phyloP scores from a whole-genome alignment of 1,140 invertebrate species.

The Magallana angulata region DNA sequence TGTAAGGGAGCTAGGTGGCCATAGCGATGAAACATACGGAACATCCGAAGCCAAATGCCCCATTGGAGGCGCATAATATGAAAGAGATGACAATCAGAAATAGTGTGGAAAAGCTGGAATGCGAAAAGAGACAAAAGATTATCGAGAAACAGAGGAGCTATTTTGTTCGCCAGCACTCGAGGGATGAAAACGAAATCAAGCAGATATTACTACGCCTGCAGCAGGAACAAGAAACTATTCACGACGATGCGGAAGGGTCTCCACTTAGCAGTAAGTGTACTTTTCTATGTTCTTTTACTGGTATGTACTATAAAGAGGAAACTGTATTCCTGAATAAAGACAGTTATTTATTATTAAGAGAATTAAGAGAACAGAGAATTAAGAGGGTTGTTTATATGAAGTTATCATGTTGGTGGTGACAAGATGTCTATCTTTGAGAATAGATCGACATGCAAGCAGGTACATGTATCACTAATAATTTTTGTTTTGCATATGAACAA shows the following conservation, averaged over 20 bases:
- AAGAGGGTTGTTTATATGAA: too few species aligned
- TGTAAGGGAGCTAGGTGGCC: not conserved
- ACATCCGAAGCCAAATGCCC: not conserved
- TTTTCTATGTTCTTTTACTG: not conserved
- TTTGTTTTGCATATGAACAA: too few species aligned
- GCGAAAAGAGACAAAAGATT: conserved; percentile 46
- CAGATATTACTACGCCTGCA: conserved; percentile 53
- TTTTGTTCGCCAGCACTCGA: conserved; percentile 51
- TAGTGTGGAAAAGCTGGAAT: conserved; percentile 47
- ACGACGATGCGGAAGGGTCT: not conserved
- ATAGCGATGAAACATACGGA: conserved; percentile 16
- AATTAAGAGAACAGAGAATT: too few species aligned
- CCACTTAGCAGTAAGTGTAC: not conserved
- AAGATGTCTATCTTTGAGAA: too few species aligned
- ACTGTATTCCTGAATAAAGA: too few species aligned
- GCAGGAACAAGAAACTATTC: conserved; percentile 45
- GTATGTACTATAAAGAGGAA: too few species aligned
- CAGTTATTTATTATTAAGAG: too few species aligned
- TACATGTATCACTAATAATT: too few species aligned
- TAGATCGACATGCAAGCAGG: too few species aligned
- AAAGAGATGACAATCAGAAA: conserved; percentile 55
- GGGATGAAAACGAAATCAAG: conserved; percentile 56
- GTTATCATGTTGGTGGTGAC: too few species aligned
- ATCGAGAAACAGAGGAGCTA: conserved; percentile 51
- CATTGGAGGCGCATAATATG: conserved; percentile 45